Evolutionary conservation across 2,797 vertebrate species (phyloP).

Genomic region (Helicolenus hilgendorfi): DNA sequence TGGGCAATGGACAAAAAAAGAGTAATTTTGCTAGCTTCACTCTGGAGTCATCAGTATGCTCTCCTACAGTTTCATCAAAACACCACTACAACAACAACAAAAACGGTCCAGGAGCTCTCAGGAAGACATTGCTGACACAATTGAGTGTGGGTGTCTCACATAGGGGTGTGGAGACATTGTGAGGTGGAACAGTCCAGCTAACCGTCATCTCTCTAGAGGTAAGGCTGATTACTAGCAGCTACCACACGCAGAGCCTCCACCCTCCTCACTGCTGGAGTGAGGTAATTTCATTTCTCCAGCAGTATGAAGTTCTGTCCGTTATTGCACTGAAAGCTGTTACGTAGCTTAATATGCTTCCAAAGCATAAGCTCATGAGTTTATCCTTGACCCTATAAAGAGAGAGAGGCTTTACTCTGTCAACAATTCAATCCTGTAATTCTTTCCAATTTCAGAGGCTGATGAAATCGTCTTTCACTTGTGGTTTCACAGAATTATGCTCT

Average conservation of each 20-base stretch:
- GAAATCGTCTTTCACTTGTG: constrained; percentile 51
- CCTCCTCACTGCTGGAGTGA: background rate
- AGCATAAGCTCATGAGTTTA: constrained; percentile 65
- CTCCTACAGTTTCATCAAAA: background rate
- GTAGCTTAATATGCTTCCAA: constrained; percentile 65
- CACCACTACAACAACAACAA: background rate
- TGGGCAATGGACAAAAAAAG: background rate
- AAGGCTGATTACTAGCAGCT: constrained; percentile 17
- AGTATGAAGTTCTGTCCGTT: constrained; percentile 29
- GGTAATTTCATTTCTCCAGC: constrained; percentile 45
- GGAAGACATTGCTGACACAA: background rate
- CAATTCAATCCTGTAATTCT: constrained; percentile 60
- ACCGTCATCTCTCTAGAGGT: constrained; percentile 2
- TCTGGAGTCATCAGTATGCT: background rate
- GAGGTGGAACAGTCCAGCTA: constrained; percentile 8
- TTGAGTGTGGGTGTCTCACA: background rate
- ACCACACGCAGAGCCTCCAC: background rate
- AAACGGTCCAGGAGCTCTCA: background rate
- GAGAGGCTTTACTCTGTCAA: constrained; percentile 63
- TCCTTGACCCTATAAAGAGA: constrained; percentile 61
- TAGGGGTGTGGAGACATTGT: background rate
- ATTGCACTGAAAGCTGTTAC: constrained; percentile 49
- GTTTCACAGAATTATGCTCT: constrained; percentile 1
- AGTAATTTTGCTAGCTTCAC: background rate
- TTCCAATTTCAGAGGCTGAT: constrained; percentile 64